Evolutionary conservation across 2,888 invertebrate species (phyloP), one percentile per base, ranked within the genome.

Genomic region (Macrosoma leucophasiata): DNA sequence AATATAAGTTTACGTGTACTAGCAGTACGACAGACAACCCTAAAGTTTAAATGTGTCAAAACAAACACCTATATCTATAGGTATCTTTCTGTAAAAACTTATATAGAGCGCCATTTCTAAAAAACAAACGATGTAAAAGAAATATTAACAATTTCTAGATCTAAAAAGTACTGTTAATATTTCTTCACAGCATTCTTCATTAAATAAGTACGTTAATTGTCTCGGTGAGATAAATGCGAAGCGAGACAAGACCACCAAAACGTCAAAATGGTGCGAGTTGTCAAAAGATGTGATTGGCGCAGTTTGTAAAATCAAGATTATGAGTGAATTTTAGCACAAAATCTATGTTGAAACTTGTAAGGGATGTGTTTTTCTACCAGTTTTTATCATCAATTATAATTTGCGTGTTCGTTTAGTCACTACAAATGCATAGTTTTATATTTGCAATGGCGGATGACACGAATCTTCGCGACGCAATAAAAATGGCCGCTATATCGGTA

Each of bases 391-490:
- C 41, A 22, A 57, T 50, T 58, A 44, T 52, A 59, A 56, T 58
- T 52, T 38, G 50, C 62, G 79, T 72, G 79, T 54, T 58, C 37
- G 56, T 60, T 48, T 62, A 60, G 54, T 55, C 56, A 55, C 55
- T 59, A 58, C 37, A 64, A 62, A 54, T 55, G 56, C 45, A 53
- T 62, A 54, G 60, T 74, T 75, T 68, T 60, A 46, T 61, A 63
- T 69, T 71, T 71, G 62, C 76, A 84, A 84, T 84, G 84, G 84
- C 84, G 84, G 84, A 79, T 82, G 82, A 81, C 84, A 84, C 81
- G 81, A 84, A 76, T 74, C 79, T 74, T 77, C 81, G 71, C 77
- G 77, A 79, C 81, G 81, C 79, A 84, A 84, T 82, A 81, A 84
- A 84, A 72, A 84, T 84, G 84, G 84, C 82, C 82, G 82, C 78